Base-by-base conservation (phyloP, 1,140 invertebrate genomes). In the Helicoverpa zea region DNA sequence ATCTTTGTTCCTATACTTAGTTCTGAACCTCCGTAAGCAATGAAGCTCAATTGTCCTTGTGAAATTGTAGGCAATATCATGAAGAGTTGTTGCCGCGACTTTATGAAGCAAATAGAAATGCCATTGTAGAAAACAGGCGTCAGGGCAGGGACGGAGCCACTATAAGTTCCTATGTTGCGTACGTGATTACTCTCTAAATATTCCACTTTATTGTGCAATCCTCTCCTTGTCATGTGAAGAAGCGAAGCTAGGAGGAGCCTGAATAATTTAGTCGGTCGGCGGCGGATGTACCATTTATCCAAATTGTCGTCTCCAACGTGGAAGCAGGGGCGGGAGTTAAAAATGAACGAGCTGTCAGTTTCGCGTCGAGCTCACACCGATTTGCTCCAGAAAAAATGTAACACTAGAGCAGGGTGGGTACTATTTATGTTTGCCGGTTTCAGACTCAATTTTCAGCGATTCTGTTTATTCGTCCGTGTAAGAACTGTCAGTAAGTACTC, bases 121-220 rank as follows among this genome's bases (percentile, higher is more conserved):
- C 82, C 83, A 87, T 87, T 86, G 82, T 68, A 56, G 79, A 77
- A 78, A 84, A 83, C 70, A 79, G 79, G 79, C 82, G 79, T 76
- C 78, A 64, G 75, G 79, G 52, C 68, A 64, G 84, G 64, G 83
- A 77, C 59, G 29, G 64, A 88, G 83, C 83, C 86, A 85, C 84
- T 87, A 84, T 79, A 79, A 83, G 78, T 84, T 78, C 86, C 83
- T 83, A 84, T 83, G 87, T 86, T 88, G 87, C 82, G 86, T 90
- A 89, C 91, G 90, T 92, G 91, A 92, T 91, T 90, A 91, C 90
- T 89, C 84, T 89, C 86, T 91, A 91, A 92, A 93, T 92, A 92
- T 92, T 91, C 87, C 88, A 90, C 90, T 92, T 94, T 92, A 91
- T 90, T 87, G 87, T 89, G 81, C 91, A 92, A 92, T 92, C 86